Conservation (phyloP, 64 coral and sea anemone genomes). For the Pocillopora verrucosa region DNA sequence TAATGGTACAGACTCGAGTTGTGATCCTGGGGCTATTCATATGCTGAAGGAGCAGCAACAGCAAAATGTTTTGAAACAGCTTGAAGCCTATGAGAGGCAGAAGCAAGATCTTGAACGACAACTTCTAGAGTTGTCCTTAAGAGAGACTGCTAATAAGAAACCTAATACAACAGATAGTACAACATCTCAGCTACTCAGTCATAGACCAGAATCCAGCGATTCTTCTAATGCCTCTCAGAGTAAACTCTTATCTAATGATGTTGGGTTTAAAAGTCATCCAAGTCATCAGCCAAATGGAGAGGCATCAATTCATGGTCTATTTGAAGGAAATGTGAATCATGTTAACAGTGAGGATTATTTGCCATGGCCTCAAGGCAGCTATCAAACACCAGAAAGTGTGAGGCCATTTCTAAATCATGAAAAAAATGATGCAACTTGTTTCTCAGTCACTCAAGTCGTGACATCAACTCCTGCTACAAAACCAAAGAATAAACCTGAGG, state of each 20-base stretch:
- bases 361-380: background rate
- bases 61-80: slow-evolving; percentile 57
- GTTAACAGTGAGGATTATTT: background rate
- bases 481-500: slow-evolving; percentile 43
- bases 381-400: background rate
- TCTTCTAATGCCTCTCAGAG: slow-evolving; percentile 27
- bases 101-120: slow-evolving; percentile 63
- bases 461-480: slow-evolving; percentile 74
- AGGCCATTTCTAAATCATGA: slow-evolving; percentile 16
- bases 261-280: background rate
- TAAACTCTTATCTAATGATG: background rate
- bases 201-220: slow-evolving; percentile 14
- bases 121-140: slow-evolving; percentile 61
- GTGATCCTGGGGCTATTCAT: slow-evolving; percentile 39
- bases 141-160: slow-evolving; percentile 10
- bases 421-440: slow-evolving; percentile 2
- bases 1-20: background rate
- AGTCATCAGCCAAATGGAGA: background rate
- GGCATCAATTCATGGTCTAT: background rate
- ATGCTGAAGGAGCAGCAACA: slow-evolving; percentile 70
- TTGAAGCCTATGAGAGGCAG: slow-evolving; percentile 73
- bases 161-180: background rate
- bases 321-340: background rate
- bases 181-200: background rate
- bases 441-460: background rate